Percentiles rank a stretch among this genome's conserved stretches.
Conservation (phyloP, 2,797 vertebrate genomes). For the Squalus acanthias region DNA sequence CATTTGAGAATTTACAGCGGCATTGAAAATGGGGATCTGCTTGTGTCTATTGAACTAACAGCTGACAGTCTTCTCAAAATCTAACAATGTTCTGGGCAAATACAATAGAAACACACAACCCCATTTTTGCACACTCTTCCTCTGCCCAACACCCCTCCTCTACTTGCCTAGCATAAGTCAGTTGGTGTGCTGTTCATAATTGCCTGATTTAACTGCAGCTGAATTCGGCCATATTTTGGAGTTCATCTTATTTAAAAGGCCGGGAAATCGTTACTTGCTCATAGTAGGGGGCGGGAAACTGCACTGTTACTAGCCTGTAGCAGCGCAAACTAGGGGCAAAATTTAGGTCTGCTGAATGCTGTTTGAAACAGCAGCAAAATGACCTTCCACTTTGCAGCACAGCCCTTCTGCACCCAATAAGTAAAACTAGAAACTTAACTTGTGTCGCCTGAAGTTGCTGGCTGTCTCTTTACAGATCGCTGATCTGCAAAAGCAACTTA, state of each 20-base stretch:
- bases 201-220: neutral
- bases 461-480: no score
- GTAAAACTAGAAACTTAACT: neutral
- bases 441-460: no score
- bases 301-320: neutral
- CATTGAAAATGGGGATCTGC: neutral
- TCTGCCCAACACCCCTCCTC: neutral
- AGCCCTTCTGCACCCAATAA: neutral
- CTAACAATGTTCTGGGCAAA: neutral
- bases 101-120: neutral
- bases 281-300: neutral
- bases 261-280: neutral
- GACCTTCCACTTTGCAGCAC: neutral
- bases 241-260: neutral
- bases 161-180: neutral
- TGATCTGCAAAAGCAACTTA: no score
- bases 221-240: neutral
- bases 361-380: neutral
- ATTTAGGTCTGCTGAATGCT: neutral
- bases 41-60: neutral
- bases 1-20: neutral
- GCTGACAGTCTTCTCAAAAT: neutral
- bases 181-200: neutral
- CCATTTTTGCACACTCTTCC: no score
- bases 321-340: neutral